Conservation (phyloP, 2,888 invertebrate genomes). For the Pelosia muscerda region DNA sequence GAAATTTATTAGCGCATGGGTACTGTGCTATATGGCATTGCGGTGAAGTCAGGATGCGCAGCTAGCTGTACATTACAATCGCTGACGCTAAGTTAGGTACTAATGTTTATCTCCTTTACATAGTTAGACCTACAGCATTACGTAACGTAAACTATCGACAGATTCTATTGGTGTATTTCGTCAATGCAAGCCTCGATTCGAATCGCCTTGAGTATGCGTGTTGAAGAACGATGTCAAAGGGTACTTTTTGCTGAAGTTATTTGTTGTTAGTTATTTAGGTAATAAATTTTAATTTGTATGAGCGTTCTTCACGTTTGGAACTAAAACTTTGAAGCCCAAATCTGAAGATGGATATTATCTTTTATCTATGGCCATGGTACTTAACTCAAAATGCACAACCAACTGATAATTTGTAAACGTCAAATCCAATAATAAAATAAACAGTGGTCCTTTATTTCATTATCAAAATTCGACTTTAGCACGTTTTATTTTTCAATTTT, state of each 20-base stretch:
- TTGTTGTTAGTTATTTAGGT: background rate
- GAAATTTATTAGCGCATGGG: background rate
- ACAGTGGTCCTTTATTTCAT: background rate
- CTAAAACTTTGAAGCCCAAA: background rate
- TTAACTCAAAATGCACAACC: background rate
- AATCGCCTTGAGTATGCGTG: constrained; percentile 39
- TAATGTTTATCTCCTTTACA: background rate
- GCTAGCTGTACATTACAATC: background rate
- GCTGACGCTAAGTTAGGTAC: background rate
- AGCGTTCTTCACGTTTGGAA: background rate
- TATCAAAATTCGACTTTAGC: no score
- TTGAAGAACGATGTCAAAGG: constrained; percentile 2
- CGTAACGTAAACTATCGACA: constrained; percentile 21
- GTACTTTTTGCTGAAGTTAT: background rate
- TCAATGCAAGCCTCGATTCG: constrained; percentile 38
- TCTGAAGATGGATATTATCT: background rate
- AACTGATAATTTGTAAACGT: background rate
- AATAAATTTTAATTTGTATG: background rate
- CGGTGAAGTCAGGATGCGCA: no score
- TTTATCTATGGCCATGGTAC: background rate
- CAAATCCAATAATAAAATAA: background rate
- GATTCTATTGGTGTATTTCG: constrained; percentile 44
- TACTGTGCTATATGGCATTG: no score
- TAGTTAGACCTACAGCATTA: constrained; percentile 13
- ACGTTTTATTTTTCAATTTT: no score